Evolutionary conservation across 2,797 vertebrate genomes (phyloP), one percentile per base, ranked within the genome.

Genomic region (Tenualosa ilisha): DNA sequence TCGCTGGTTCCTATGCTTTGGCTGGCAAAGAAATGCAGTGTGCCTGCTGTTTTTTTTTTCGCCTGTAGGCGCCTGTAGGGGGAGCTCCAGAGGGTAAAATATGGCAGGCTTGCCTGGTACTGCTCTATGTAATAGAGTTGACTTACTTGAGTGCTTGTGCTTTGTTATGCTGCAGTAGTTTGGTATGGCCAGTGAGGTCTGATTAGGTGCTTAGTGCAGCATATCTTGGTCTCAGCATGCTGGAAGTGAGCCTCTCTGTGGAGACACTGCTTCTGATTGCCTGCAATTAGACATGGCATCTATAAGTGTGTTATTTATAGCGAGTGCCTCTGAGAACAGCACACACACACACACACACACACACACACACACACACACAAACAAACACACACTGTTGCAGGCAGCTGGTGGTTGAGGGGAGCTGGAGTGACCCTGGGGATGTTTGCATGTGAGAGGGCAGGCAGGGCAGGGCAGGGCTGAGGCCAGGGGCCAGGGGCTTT

Each of bases 401-500:
- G 59, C 22, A 2, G 26, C 65, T 72, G 65, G 1, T 15, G 26
- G 11, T 72, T 5, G 2, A 2, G 31, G 4, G 31, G 65, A 3
- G 31, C 65, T 37, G 37, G 40, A 46, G 0, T 79, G 72, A 65
- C 4, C 72, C 72, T 31, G 3, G 37, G 40, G 72, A 22, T 86
- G 20, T 51, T 50, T 82, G 50, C 72, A 88, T 88, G 87, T 86
- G 82, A 89, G 92, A 0, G 26, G 11, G 31, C 8, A 15, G 11
- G 68, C 12, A 43, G 37, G 37, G 24, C 68, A 43, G 40, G 31
- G 31, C 15, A 20, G 68, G 68, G 68, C 31, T 7, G 17, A 61
- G 56, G 56, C n/a, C 43, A 46, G 46, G 75, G 56, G 56, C n/a
- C 43, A 46, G 46, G 75, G 90, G 87, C 91, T 90, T 86, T 84